A percentile compares a stretch with the other conserved stretches of the same genome.
phyloP scores from a whole-genome alignment of 2,113 vertebrate species.

The Cathartes aura region DNA sequence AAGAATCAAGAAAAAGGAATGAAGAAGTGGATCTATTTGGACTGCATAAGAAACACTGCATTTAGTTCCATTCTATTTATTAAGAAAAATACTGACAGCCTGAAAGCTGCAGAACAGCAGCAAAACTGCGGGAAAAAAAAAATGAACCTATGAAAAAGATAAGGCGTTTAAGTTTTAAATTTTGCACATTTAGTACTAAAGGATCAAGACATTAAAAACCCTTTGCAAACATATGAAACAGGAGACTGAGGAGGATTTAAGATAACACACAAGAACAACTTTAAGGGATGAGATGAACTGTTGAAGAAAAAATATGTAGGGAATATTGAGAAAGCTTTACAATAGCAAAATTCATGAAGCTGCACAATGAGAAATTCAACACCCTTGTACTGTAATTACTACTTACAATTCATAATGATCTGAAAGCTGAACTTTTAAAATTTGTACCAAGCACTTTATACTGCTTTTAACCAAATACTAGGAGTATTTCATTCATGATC shows the following conservation, averaged over 20 bases:
- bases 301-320: not conserved
- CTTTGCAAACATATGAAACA: not conserved
- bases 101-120: not conserved
- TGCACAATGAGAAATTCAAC: not conserved
- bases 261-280: not conserved
- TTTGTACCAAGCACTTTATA: not conserved
- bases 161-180: not conserved
- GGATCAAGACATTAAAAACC: not conserved
- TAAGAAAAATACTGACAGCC: not conserved
- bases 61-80: not conserved
- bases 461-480: not conserved
- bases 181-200: not conserved
- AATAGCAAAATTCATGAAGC: not conserved
- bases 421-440: not conserved
- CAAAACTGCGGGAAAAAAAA: not conserved
- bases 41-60: not conserved
- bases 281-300: not conserved
- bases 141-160: not conserved
- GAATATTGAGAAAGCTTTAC: not conserved
- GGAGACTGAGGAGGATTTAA: not conserved
- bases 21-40: not conserved
- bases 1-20: not conserved
- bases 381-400: not conserved
- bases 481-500: not conserved
- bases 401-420: not conserved